Conservation (phyloP, 2,797 vertebrate species). For the Chaetophractus vellerosus region DNA sequence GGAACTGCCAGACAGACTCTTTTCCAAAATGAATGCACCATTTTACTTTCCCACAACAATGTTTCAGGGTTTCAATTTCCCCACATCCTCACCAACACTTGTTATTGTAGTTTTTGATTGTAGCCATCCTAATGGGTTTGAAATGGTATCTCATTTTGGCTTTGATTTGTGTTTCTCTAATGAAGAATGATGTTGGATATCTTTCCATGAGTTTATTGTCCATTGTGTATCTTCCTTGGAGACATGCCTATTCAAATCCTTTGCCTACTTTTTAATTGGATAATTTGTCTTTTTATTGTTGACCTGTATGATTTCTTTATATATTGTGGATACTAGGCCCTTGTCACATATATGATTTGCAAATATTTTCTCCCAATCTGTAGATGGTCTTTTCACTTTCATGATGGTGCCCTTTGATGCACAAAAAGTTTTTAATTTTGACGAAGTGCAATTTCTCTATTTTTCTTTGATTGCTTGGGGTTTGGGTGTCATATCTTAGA, state of each 20-base stretch:
- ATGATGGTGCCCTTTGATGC: not conserved
- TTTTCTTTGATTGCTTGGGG: not conserved
- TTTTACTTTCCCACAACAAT: too few relatives aligned
- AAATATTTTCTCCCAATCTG: not conserved
- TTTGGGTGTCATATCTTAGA: not conserved
- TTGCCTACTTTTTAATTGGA: not conserved
- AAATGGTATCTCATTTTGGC: not conserved
- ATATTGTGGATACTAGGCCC: too few relatives aligned
- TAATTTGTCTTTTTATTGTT: not conserved
- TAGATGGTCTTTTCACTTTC: not conserved
- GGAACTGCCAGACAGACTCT: not conserved
- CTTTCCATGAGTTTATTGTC: not conserved
- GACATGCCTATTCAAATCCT: not conserved
- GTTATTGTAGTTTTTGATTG: not conserved
- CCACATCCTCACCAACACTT: not conserved
- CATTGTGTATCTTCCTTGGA: not conserved
- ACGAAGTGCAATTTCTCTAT: not conserved
- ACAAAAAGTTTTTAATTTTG: not conserved
- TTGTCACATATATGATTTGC: not conserved
- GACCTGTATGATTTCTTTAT: not conserved
- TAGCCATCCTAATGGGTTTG: not conserved
- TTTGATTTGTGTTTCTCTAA: not conserved
- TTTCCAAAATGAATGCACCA: not conserved
- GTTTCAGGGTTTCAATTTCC: accelerated
- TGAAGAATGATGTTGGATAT: too few relatives aligned